Base-by-base conservation (phyloP, 1,140 invertebrate species). In the Phymorhynchus buccinoides region DNA sequence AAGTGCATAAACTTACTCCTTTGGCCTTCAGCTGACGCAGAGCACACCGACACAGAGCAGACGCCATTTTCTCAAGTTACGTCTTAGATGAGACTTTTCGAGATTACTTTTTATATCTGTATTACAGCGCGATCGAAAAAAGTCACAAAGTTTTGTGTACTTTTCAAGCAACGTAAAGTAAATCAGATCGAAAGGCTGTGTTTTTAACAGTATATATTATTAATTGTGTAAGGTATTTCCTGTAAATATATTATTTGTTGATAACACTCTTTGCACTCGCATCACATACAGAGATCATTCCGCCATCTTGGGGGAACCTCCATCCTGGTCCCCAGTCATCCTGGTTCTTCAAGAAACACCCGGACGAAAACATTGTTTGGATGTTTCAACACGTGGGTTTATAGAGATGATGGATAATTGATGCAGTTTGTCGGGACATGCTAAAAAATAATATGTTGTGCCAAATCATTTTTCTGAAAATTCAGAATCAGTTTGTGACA, bases 341-440 rank as follows among this genome's bases (percentile, higher is more conserved):
- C 90, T 90, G 90, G 90, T 88, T 87, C 87, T 90, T 90, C 80
- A 85, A 86, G 85, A 89, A 88, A 83, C 85, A 86, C 90, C 90
- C 90, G 90, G 85, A 90, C 90, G 89, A 90, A 90, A 90, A 90
- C 90, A 90, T 89, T 86, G 84, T 32, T 71, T 77, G 71, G 83
- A 41, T 71, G 68, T 66, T 71, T 84, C 86, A 68, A 71, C 81
- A 89, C 88, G 88, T 89, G 88, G 86, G 87, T 85, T 80, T 78
- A 3, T 27, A 16, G n/a, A 81, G 52, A 30, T 44, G 80, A 35
- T 81, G 27, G 73, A 39, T 75, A 41, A 75, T 75, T 75, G 32
- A 27, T 41, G 35, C 42, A 22, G 37, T 22, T 39, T 22, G 73
- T 75, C 9, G 2, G 18, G 4, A 22, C 6, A 14, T 41, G 37